phyloP scores from a whole-genome alignment of 2,797 vertebrate genomes.

The Microchirus variegatus region DNA sequence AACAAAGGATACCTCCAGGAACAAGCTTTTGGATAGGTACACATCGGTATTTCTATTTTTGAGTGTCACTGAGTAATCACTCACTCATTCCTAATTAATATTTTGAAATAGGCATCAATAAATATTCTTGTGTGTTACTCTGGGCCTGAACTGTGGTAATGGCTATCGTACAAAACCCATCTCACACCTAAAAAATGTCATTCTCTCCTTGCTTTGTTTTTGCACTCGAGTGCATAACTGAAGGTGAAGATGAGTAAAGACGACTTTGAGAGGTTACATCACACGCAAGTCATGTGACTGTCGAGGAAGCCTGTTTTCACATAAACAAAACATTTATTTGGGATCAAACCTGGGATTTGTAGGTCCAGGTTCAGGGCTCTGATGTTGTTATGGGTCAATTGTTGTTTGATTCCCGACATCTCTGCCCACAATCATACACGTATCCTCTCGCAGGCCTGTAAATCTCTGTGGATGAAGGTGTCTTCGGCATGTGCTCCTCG shows the following conservation, averaged over 20 bases:
- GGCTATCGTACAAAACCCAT: no score
- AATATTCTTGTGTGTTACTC: no score
- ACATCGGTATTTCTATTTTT: no score
- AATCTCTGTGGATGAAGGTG: constrained; percentile 11
- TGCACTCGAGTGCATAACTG: no score
- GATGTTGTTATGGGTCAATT: constrained; percentile 17
- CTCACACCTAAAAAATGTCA: no score
- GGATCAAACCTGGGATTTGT: constrained; percentile 26
- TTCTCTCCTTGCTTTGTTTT: no score
- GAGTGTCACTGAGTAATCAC: no score
- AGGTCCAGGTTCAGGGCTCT: constrained; percentile 10
- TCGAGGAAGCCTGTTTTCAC: constrained; percentile 21
- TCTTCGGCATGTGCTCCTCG: background rate
- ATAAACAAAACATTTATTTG: constrained; percentile 8
- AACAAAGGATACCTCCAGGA: no score
- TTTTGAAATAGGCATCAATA: no score
- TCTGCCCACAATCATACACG: background rate
- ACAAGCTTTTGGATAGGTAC: no score
- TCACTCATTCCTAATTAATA: no score
- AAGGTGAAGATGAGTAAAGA: constrained; percentile 7
- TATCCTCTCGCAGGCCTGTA: constrained; percentile 5
- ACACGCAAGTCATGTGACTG: background rate
- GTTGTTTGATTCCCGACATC: constrained; percentile 24
- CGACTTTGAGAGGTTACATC: constrained; percentile 12
- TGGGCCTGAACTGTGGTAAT: no score